A percentile compares a stretch with the other conserved stretches of the same genome.
Evolutionary conservation across 2,888 invertebrate genomes (phyloP).

Genomic region (Pheosia tremula): DNA sequence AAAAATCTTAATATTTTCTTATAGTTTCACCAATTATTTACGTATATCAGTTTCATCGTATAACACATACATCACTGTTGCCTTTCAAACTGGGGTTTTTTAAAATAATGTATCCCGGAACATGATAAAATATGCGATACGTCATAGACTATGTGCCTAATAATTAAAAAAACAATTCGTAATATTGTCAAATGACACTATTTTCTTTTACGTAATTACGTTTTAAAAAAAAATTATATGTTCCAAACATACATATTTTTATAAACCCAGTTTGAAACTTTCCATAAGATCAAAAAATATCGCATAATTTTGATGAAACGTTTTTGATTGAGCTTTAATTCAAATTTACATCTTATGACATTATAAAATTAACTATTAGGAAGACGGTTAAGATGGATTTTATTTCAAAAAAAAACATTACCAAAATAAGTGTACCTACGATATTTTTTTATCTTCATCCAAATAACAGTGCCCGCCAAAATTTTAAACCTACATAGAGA

Average conservation of each 20-base stretch:
- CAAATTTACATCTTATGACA: not conserved
- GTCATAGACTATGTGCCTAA: too few species aligned
- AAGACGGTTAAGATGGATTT: constrained; percentile 17
- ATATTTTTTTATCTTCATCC: constrained; percentile 40
- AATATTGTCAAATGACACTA: too few species aligned
- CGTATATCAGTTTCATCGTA: constrained; percentile 80
- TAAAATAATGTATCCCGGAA: not conserved
- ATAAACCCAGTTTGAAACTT: not conserved
- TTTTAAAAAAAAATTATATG: too few species aligned
- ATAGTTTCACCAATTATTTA: constrained; percentile 64
- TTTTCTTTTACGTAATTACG: too few species aligned
- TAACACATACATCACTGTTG: constrained; percentile 58
- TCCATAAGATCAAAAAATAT: constrained; percentile 7
- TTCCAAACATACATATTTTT: not conserved
- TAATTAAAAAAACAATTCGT: too few species aligned
- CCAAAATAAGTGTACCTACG: constrained; percentile 27
- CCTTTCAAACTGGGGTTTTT: constrained; percentile 20
- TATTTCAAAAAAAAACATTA: constrained; percentile 16
- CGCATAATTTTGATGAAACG: not conserved
- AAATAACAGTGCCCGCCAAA: constrained; percentile 20
- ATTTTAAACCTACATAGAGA: constrained; percentile 40
- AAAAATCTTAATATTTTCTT: constrained; percentile 44
- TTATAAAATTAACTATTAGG: constrained; percentile 11
- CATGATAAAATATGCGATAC: not conserved
- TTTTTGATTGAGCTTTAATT: not conserved